Evolutionary conservation across 2,113 vertebrate species (phyloP), one percentile per base, ranked within the genome.

Genomic region (Phrynosoma blainvillii): DNA sequence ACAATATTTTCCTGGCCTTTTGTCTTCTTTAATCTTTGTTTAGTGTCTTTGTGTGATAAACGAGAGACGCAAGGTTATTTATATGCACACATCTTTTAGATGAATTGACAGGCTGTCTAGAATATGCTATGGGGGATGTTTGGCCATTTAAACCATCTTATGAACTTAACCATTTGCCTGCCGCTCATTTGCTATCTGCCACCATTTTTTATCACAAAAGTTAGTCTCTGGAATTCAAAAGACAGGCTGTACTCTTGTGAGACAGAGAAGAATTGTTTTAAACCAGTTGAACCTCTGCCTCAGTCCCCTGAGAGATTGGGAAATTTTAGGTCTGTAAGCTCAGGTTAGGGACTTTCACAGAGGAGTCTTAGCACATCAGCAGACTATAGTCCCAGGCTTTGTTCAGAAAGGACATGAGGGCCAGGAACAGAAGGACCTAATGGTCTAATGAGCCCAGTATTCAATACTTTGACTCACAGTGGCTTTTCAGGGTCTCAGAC

Each of bases 1-100:
- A 90, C 92, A 91, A 90, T 90, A 90, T 89, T 95, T 90, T 92
- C 30, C 92, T 91, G 83, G 80, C 89, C 91, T 89, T 91, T 91
- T 93, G 70, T 76, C 75, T 91, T 8, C 89, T 90, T 93, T 93
- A 88, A 92, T 93, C 92, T 91, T 92, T 92, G 84, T 82, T 88
- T 92, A 32, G 68, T 90, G 32, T 93, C 40, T 42, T 83, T 78
- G 85, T 94, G 85, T 91, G 86, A 85, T 92, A 84, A 78, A 92
- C 93, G 90, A 93, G 91, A 95, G 86, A 90, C 5, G 21, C 87
- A 88, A 90, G 90, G 85, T 92, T 77, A 68, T 92, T 36, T 77
- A 68, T 84, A 32, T 76, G 83, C 11, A 77, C 84, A 93, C 79
- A 54, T 77, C 36, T 85, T 80, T 76, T 79, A 4, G 88, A 92